Percentiles rank a stretch among this genome's conserved stretches.
These are phyloP conservation scores for Cistogaster globosa DNA, from an alignment of 2,888 invertebrate genomes.

Conservation along the genomic window DNA sequence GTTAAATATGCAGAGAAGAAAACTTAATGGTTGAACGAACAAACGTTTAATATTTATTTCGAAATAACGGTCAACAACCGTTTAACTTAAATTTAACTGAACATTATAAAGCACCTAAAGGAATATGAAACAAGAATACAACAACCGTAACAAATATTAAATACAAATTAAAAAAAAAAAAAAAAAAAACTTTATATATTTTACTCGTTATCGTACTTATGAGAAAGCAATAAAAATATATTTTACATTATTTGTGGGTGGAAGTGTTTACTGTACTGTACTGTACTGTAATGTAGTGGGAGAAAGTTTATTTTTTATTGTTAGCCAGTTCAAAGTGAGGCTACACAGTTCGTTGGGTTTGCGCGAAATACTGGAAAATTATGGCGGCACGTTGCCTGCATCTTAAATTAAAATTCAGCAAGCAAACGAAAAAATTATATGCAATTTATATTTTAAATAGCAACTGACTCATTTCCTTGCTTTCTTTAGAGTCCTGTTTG, in stretches of 20 bases:
- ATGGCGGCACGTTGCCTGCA: constrained; percentile 67
- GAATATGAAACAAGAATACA: constrained; percentile 35
- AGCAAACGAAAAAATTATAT: constrained; percentile 40
- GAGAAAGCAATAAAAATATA: constrained; percentile 39
- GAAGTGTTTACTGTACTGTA: too few relatives aligned
- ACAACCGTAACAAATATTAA: constrained; percentile 37
- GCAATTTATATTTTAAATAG: constrained; percentile 44
- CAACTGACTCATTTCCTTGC: not conserved
- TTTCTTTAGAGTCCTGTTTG: not conserved
- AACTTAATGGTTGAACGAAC: constrained; percentile 52
- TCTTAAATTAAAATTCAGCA: constrained; percentile 66
- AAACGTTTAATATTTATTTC: constrained; percentile 61
- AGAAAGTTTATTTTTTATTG: not conserved
- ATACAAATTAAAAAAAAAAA: constrained; percentile 21
- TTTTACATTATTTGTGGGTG: constrained; percentile 53
- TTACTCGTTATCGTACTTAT: constrained; percentile 24
- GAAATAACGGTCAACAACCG: constrained; percentile 72
- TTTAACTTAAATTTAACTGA: constrained; percentile 64
- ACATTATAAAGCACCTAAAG: constrained; percentile 43
- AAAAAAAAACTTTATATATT: constrained; percentile 14
- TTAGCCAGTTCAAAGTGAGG: constrained; percentile 44
- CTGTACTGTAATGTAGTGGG: not conserved
- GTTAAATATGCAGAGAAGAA: constrained; percentile 55
- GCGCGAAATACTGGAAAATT: constrained; percentile 69
- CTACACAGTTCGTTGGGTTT: constrained; percentile 69